These are phyloP conservation scores for Sebastolobus altivelis DNA, from an alignment of 2,797 vertebrate species.

Conservation along the genomic window DNA sequence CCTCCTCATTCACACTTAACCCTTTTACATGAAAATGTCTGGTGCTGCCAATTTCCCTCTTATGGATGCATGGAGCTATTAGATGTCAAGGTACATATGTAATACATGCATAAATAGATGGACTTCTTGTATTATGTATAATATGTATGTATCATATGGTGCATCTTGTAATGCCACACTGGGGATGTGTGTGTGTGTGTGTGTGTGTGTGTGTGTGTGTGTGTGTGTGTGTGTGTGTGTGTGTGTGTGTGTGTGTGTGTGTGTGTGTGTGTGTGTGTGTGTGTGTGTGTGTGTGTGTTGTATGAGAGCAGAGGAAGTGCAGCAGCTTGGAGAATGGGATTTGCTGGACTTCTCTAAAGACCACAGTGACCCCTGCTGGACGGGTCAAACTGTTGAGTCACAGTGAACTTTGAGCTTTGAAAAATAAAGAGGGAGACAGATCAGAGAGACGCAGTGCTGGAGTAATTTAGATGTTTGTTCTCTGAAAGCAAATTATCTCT, in stretches of 20 bases:
- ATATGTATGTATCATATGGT: slow-evolving; percentile 39
- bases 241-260: too few species aligned
- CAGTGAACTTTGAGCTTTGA: slow-evolving; percentile 19
- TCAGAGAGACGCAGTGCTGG: background rate
- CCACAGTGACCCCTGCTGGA: slow-evolving; percentile 88
- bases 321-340: slow-evolving; percentile 33
- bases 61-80: slow-evolving; percentile 17
- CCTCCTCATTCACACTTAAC: slow-evolving; percentile 9
- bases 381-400: slow-evolving; percentile 61
- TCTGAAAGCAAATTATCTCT: slow-evolving; percentile 33
- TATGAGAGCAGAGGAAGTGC: slow-evolving; percentile 15
- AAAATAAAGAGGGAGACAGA: background rate
- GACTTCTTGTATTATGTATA: slow-evolving; percentile 38
- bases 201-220: too few species aligned
- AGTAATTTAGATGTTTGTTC: slow-evolving; percentile 37
- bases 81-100: slow-evolving; percentile 30
- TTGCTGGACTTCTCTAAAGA: slow-evolving; percentile 68
- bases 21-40: slow-evolving; percentile 13
- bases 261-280: accelerated
- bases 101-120: slow-evolving; percentile 31
- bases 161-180: slow-evolving; percentile 37
- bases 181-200: background rate
- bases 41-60: slow-evolving; percentile 5
- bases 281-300: slow-evolving; percentile 5
- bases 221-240: too few species aligned